A percentile compares a stretch with the other conserved stretches of the same genome.
Conservation (phyloP, 1,140 invertebrate genomes). For the Condylostylus longicornis region DNA sequence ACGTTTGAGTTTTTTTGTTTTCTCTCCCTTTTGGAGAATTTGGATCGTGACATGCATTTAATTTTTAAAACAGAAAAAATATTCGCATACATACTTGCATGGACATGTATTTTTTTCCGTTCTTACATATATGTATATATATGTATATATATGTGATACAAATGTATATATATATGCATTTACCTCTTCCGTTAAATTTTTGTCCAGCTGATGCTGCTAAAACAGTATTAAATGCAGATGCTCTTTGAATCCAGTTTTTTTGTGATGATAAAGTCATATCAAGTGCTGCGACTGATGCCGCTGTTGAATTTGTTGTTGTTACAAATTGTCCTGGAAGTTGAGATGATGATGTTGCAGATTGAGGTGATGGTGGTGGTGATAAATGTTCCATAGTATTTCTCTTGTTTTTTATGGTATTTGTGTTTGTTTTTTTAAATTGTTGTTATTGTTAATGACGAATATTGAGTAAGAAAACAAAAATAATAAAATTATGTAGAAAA, state of each 20-base stretch:
- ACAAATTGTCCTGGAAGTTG: slow-evolving; percentile 15
- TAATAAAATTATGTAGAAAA: too few relatives aligned
- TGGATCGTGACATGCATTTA: too few relatives aligned
- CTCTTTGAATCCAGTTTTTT: slow-evolving; percentile 28
- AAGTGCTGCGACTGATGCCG: slow-evolving; percentile 6
- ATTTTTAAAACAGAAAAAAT: too few relatives aligned
- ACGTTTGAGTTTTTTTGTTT: too few relatives aligned
- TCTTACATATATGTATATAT: not conserved
- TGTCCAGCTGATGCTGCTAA: slow-evolving; percentile 28
- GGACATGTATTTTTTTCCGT: not conserved
- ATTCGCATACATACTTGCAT: too few relatives aligned
- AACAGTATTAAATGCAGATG: slow-evolving; percentile 27
- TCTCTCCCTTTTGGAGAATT: too few relatives aligned
- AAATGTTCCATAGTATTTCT: slow-evolving; percentile 26
- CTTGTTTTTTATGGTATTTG: too few relatives aligned
- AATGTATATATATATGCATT: slow-evolving; percentile 5
- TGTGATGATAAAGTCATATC: slow-evolving; percentile 12
- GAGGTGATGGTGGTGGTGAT: slow-evolving; percentile 29
- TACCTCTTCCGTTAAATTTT: slow-evolving; percentile 27
- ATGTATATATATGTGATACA: not conserved
- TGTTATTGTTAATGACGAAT: too few relatives aligned
- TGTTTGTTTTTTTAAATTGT: too few relatives aligned
- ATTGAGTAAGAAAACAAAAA: too few relatives aligned
- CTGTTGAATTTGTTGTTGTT: slow-evolving; percentile 13
- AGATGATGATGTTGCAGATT: slow-evolving; percentile 11